Evolutionary conservation across 2,797 vertebrate genomes (phyloP).

Genomic region (Meda fulgida): DNA sequence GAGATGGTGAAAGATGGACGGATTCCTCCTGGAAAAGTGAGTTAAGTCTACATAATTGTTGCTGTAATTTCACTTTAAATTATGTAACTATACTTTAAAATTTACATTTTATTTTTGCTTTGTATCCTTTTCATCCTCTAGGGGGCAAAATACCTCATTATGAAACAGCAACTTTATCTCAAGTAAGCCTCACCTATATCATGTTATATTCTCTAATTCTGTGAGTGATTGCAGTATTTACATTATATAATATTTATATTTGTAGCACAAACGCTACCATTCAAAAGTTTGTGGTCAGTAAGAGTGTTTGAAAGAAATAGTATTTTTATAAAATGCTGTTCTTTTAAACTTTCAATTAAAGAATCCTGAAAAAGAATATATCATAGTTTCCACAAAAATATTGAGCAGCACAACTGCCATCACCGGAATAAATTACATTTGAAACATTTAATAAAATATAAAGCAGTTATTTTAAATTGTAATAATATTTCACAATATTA

Average conservation of each 20-base stretch:
- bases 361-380: background rate
- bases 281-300: background rate
- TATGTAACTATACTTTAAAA: background rate
- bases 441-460: background rate
- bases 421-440: background rate
- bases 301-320: background rate
- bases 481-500: background rate
- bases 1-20: slow-evolving; percentile 82
- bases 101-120: background rate
- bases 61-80: background rate
- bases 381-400: too few species aligned
- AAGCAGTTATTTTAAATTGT: background rate
- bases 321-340: background rate
- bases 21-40: slow-evolving; percentile 85
- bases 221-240: background rate
- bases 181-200: slow-evolving; percentile 75
- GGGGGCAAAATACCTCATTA: slow-evolving; percentile 86
- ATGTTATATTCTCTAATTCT: background rate
- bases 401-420: background rate
- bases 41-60: background rate
- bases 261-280: background rate
- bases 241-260: background rate
- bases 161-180: slow-evolving; percentile 92
- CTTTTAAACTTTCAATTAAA: background rate
- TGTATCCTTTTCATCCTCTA: slow-evolving; percentile 54